These are phyloP conservation scores for Notarius quadriscutis DNA, from an alignment of 2,113 vertebrate genomes.

Conservation along the genomic window DNA sequence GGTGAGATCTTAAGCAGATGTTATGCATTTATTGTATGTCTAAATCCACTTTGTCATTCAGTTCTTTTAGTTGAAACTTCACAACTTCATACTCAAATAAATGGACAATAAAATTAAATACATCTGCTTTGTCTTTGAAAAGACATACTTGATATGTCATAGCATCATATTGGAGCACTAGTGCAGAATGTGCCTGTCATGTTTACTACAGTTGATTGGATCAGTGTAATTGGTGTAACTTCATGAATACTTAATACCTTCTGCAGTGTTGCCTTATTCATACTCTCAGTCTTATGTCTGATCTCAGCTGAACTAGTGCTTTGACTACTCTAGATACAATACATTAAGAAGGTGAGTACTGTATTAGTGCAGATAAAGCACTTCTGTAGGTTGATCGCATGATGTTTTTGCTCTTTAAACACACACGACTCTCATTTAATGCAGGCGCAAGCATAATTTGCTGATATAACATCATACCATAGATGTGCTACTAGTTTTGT, in stretches of 20 bases:
- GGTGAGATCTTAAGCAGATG: conserved; percentile 40
- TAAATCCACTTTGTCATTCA: conserved; percentile 65
- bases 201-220: not conserved
- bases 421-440: not conserved
- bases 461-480: not conserved
- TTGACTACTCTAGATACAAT: not conserved
- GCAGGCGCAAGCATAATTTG: not conserved
- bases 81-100: conserved; percentile 57
- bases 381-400: not conserved
- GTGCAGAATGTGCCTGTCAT: not conserved
- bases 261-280: not conserved
- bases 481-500: not conserved
- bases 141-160: not conserved
- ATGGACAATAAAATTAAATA: not conserved
- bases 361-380: not conserved
- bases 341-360: not conserved
- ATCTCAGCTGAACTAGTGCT: not conserved
- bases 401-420: not conserved
- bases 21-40: not conserved
- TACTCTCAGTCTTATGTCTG: not conserved
- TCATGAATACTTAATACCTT: not conserved
- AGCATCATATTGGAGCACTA: not conserved
- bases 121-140: not conserved
- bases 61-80: conserved; percentile 76
- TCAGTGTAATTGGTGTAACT: not conserved